Conservation (phyloP, 2,113 vertebrate genomes). For the Dunckerocampus dactyliophorus region DNA sequence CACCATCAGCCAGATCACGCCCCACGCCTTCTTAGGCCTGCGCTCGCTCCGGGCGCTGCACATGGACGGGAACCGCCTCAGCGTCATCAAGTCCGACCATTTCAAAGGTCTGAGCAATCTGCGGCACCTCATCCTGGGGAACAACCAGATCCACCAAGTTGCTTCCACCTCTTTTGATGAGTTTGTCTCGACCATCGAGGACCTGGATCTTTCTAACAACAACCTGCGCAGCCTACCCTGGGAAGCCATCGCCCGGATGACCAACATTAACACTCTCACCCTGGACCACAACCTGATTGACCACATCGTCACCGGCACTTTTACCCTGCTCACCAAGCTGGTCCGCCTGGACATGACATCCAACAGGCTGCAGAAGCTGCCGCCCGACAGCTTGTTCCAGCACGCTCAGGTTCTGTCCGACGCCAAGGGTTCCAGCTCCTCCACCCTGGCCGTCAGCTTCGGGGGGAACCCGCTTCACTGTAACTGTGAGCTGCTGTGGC, state of each 20-base stretch:
- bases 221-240: slow-evolving; percentile 85
- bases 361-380: slow-evolving; percentile 88
- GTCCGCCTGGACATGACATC: slow-evolving; percentile 91
- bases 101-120: slow-evolving; percentile 85
- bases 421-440: slow-evolving; percentile 73
- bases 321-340: slow-evolving; percentile 85
- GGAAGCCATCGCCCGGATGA: slow-evolving; percentile 89
- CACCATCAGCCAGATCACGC: slow-evolving; percentile 86
- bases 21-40: slow-evolving; percentile 83
- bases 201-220: slow-evolving; percentile 92
- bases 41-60: slow-evolving; percentile 85
- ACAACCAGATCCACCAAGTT: slow-evolving; percentile 89
- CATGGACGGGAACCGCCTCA: slow-evolving; percentile 89
- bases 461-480: slow-evolving; percentile 90
- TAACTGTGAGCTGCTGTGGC: slow-evolving; percentile 91
- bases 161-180: slow-evolving; percentile 81
- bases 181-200: slow-evolving; percentile 89
- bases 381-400: slow-evolving; percentile 82
- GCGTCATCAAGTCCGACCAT: slow-evolving; percentile 77
- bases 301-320: slow-evolving; percentile 82
- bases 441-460: slow-evolving; percentile 81
- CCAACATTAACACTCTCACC: slow-evolving; percentile 86
- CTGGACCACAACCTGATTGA: slow-evolving; percentile 93
- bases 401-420: slow-evolving; percentile 76
- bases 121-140: slow-evolving; percentile 88